These are phyloP conservation scores for Anodontia alba DNA, from an alignment of 2,888 invertebrate genomes.

Conservation along the genomic window DNA sequence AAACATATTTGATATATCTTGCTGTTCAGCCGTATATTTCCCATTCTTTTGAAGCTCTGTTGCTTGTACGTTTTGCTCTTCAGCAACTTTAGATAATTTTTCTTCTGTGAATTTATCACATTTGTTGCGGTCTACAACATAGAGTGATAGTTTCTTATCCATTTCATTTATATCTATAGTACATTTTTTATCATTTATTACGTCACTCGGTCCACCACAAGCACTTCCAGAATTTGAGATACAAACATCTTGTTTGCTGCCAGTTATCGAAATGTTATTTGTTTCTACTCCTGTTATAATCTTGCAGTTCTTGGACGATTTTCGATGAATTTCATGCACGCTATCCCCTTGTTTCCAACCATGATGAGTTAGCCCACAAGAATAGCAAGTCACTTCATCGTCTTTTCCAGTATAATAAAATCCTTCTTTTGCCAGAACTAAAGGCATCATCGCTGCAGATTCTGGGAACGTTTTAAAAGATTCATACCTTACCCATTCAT, in stretches of 20 bases:
- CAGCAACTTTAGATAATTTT: too few species aligned
- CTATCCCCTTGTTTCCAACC: not conserved
- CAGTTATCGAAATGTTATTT: not conserved
- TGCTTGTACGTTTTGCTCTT: too few species aligned
- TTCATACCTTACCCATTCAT: not conserved
- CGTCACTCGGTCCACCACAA: not conserved
- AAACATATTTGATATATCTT: too few species aligned
- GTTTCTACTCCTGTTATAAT: not conserved
- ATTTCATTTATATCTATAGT: too few species aligned
- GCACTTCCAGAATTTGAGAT: not conserved
- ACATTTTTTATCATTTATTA: too few species aligned
- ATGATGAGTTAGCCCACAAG: not conserved
- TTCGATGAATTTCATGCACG: not conserved
- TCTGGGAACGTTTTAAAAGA: not conserved
- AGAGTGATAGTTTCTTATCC: too few species aligned
- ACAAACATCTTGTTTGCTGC: not conserved
- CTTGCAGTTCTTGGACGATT: not conserved
- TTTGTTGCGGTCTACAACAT: too few species aligned
- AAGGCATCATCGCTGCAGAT: not conserved
- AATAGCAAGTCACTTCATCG: not conserved
- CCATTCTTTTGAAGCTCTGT: too few species aligned
- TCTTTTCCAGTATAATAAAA: not conserved
- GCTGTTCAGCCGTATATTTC: too few species aligned
- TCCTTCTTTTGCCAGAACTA: not conserved
- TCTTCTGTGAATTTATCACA: too few species aligned